Evolutionary conservation across 1,140 invertebrate genomes (phyloP).

Genomic region (Drosophila sturtevanti): DNA sequence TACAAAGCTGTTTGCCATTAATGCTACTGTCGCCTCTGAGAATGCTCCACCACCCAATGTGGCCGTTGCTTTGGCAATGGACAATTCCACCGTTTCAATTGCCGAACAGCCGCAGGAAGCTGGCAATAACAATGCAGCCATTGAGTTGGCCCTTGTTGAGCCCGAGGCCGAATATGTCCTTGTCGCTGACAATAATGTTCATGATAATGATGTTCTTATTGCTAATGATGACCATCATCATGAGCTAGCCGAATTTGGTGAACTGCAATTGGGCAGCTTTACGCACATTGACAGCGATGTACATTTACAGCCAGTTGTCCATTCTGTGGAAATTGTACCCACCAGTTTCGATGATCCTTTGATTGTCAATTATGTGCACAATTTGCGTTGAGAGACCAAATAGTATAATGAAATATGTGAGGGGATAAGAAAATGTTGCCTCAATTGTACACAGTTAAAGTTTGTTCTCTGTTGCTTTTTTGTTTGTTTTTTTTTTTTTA

Average conservation of each 20-base stretch:
- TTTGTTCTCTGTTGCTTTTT: constrained; percentile 20
- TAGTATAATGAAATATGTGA: no score
- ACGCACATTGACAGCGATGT: constrained; percentile 73
- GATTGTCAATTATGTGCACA: constrained; percentile 77
- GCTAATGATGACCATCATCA: constrained; percentile 54
- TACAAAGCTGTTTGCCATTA: constrained; percentile 69
- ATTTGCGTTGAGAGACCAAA: constrained; percentile 53
- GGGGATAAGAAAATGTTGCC: background rate
- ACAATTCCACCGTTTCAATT: constrained; percentile 58
- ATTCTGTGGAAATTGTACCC: constrained; percentile 77
- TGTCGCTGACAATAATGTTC: constrained; percentile 35
- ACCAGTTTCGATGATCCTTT: constrained; percentile 73
- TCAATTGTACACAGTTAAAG: constrained; percentile 55
- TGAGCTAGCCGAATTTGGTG: constrained; percentile 29
- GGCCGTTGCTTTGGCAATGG: constrained; percentile 55
- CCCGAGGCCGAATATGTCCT: constrained; percentile 74
- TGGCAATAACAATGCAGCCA: constrained; percentile 60
- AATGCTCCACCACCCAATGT: constrained; percentile 46
- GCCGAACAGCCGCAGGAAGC: constrained; percentile 61
- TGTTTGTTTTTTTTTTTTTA: constrained; percentile 24
- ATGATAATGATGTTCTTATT: background rate
- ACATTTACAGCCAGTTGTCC: constrained; percentile 74
- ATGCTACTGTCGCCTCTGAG: constrained; percentile 51
- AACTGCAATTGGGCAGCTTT: constrained; percentile 66
- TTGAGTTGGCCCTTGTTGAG: constrained; percentile 67